These are phyloP conservation scores for Microtus oregoni DNA, from an alignment of 2,113 vertebrate species.

Conservation along the genomic window DNA sequence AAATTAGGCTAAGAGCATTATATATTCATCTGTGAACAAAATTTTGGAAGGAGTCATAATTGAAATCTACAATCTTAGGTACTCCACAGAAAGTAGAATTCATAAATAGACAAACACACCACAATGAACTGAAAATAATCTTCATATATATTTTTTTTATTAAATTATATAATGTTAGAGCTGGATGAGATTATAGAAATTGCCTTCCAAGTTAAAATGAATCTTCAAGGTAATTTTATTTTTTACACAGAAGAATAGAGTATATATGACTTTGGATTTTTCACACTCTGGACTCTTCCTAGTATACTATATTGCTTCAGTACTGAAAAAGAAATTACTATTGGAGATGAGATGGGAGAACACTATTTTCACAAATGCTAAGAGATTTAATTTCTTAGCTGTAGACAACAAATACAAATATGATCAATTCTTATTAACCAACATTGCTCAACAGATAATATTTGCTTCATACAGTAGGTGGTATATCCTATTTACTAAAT, in stretches of 20 bases:
- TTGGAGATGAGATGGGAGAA: background rate
- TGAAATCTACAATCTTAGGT: constrained; percentile 1
- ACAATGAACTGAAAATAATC: constrained; percentile 6
- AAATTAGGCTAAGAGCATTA: constrained; percentile 6
- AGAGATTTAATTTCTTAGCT: constrained; percentile 43
- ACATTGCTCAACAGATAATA: constrained; percentile 20
- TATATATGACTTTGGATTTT: background rate
- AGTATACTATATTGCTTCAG: background rate
- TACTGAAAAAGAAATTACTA: background rate
- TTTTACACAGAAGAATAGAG: background rate
- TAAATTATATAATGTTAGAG: background rate
- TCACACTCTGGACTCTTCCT: background rate
- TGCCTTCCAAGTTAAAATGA: background rate
- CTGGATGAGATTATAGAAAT: background rate
- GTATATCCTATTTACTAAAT: background rate
- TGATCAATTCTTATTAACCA: background rate
- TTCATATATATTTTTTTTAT: background rate
- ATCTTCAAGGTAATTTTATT: background rate
- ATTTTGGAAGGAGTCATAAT: constrained; percentile 31
- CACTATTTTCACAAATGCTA: background rate
- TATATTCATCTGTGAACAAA: constrained; percentile 31
- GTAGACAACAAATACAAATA: background rate
- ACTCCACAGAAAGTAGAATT: background rate
- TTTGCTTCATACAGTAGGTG: background rate
- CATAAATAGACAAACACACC: background rate